Base-by-base conservation (phyloP, 2,888 invertebrate species). In the Chloromyia formosa region DNA sequence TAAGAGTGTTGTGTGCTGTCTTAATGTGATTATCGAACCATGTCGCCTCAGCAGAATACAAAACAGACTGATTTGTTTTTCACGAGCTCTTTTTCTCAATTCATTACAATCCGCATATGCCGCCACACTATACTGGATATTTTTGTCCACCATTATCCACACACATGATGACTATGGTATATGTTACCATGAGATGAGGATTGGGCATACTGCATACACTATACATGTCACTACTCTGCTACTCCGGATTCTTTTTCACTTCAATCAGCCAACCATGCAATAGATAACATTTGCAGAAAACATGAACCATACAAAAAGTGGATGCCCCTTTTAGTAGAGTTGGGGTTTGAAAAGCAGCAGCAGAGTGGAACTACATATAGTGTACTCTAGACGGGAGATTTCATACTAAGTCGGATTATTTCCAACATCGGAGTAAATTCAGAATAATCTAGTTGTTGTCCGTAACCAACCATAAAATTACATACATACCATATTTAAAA, bases 21-120 rank as follows among this genome's bases (percentile, higher is more conserved):
- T 69, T 69, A 54, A 45, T 61, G 66, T 53, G 56, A 75, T 75
- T 49, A 75, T 61, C 72, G 64, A 72, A 75, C 62, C 71, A 72
- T 75, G 56, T 71, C 71, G 62, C 75, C 72, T 75, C 16, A 5
- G 18, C 14, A 16, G 75, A 75, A 75, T 72, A 75, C 75, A 75
- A 75, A 75, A 64, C 53, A 61, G 66, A 60, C 49, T 20, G 9
- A 35, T 35, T 16, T n/a, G 18, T 40, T 18, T 64, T 64, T 40
- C 42, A 64, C 27, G 7, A 35, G 27, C 7, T 35, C 27, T 35
- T 35, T 35, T 35, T 35, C 27, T 35, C 27, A 35, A 35, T 64
- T 64, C 42, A n/a, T 64, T 61, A 9, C 49, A 49, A 12, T 49
- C 49, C 12, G 49, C 49, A 49, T 49, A 35, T 49, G 4, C 3